Conservation (phyloP, 2,797 vertebrate genomes). For the Neosilurus hyrtlii region DNA sequence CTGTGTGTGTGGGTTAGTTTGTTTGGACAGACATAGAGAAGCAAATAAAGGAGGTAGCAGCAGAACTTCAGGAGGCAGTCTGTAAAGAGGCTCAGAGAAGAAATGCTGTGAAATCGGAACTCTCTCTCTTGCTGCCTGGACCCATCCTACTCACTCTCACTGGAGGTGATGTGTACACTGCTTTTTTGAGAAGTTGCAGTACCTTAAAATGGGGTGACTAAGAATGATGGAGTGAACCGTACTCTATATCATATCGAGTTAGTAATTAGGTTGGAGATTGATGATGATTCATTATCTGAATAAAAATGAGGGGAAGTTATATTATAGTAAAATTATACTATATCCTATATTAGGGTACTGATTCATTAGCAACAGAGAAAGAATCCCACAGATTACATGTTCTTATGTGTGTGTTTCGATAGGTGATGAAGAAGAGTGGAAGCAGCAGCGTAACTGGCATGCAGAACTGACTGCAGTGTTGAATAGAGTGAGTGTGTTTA, state of each 20-base stretch:
- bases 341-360: background rate
- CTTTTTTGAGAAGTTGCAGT: background rate
- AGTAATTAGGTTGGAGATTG: too few relatives aligned
- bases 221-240: too few relatives aligned
- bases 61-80: constrained; percentile 66
- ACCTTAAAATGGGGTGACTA: too few relatives aligned
- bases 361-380: background rate
- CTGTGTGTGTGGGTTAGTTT: constrained; percentile 48
- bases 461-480: constrained; percentile 69
- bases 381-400: background rate
- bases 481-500: constrained; percentile 71
- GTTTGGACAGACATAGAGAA: constrained; percentile 66
- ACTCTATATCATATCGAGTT: too few relatives aligned
- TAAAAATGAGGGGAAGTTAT: too few relatives aligned
- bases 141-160: constrained; percentile 68
- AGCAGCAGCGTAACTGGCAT: constrained; percentile 72
- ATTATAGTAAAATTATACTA: too few relatives aligned
- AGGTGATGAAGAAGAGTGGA: constrained; percentile 81
- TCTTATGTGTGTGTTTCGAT: constrained; percentile 40
- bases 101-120: constrained; percentile 55
- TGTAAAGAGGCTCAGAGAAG: constrained; percentile 72
- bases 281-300: too few relatives aligned
- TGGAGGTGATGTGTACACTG: constrained; percentile 58
- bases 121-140: constrained; percentile 66
- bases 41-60: constrained; percentile 64